Percentiles rank a stretch among this genome's conserved stretches.
These are phyloP conservation scores for Ceramica pisi DNA, from an alignment of 2,888 invertebrate genomes.

Conservation along the genomic window DNA sequence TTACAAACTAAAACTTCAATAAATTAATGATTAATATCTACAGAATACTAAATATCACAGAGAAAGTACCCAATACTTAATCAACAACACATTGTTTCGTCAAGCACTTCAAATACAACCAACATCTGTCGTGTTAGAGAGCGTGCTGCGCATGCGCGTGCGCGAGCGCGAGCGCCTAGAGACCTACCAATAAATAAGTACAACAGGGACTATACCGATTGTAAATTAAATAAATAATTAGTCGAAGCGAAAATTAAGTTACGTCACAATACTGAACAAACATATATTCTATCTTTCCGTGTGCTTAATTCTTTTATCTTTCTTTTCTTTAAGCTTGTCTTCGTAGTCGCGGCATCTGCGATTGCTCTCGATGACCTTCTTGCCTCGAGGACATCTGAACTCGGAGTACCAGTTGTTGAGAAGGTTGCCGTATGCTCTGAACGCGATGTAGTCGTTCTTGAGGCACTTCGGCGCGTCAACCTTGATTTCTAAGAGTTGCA, in stretches of 20 bases:
- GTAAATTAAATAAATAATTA: constrained; percentile 70
- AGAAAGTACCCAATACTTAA: constrained; percentile 90
- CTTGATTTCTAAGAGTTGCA: constrained; percentile 79
- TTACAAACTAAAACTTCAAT: constrained; percentile 85
- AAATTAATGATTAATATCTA: constrained; percentile 88
- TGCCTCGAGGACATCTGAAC: constrained; percentile 83
- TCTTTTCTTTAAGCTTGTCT: constrained; percentile 78
- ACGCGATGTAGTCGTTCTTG: constrained; percentile 91
- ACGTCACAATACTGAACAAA: constrained; percentile 64
- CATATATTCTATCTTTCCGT: constrained; percentile 67
- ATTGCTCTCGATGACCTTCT: constrained; percentile 74
- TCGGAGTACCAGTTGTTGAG: constrained; percentile 91
- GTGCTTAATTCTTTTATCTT: constrained; percentile 64
- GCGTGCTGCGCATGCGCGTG: constrained; percentile 72
- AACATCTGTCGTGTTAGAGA: constrained; percentile 77
- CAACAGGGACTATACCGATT: constrained; percentile 72
- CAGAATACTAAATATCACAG: constrained; percentile 91
- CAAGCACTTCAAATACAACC: constrained; percentile 80
- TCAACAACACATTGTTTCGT: constrained; percentile 87
- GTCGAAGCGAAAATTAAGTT: constrained; percentile 61
- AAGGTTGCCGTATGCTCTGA: constrained; percentile 91
- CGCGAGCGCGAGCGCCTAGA: constrained; percentile 75
- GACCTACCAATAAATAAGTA: constrained; percentile 76
- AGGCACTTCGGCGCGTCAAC: constrained; percentile 90
- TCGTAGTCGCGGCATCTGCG: constrained; percentile 76